Percentiles rank a stretch among this genome's conserved stretches.
Conservation (phyloP, 2,113 vertebrate genomes). For the Platanista minor region DNA sequence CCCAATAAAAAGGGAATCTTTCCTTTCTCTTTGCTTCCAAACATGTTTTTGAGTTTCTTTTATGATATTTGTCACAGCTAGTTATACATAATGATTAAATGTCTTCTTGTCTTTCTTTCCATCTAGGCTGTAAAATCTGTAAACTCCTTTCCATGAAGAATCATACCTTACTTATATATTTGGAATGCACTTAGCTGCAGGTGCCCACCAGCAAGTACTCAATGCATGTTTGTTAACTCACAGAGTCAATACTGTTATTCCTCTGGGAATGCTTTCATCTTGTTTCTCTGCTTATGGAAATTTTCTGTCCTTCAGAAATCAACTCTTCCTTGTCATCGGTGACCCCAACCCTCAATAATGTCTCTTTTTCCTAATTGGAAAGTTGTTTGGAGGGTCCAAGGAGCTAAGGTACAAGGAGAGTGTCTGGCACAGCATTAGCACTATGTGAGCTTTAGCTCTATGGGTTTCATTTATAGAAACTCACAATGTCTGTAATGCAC, state of each 20-base stretch:
- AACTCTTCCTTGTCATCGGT: background rate
- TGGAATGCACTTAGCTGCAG: background rate
- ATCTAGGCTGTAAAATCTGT: background rate
- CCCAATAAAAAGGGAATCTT: background rate
- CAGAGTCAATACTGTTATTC: background rate
- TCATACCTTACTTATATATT: background rate
- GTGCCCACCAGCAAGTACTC: background rate
- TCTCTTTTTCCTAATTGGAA: background rate
- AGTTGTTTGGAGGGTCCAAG: background rate
- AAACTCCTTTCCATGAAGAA: background rate
- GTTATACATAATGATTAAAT: background rate
- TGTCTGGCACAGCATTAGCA: background rate
- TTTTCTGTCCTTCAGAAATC: background rate
- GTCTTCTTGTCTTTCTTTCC: background rate
- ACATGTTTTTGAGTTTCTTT: background rate
- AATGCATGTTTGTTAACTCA: background rate
- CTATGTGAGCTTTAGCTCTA: background rate
- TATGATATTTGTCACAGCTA: too few species aligned
- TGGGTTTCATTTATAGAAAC: background rate
- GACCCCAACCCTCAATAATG: background rate
- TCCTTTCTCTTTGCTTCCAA: background rate
- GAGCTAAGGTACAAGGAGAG: background rate
- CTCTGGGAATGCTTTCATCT: background rate
- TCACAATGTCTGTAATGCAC: background rate
- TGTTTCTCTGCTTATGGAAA: background rate